A percentile compares a stretch with the other conserved stretches of the same genome.
These are phyloP conservation scores for Spermophilus dauricus DNA, from an alignment of 2,113 vertebrate genomes.

Conservation along the genomic window DNA sequence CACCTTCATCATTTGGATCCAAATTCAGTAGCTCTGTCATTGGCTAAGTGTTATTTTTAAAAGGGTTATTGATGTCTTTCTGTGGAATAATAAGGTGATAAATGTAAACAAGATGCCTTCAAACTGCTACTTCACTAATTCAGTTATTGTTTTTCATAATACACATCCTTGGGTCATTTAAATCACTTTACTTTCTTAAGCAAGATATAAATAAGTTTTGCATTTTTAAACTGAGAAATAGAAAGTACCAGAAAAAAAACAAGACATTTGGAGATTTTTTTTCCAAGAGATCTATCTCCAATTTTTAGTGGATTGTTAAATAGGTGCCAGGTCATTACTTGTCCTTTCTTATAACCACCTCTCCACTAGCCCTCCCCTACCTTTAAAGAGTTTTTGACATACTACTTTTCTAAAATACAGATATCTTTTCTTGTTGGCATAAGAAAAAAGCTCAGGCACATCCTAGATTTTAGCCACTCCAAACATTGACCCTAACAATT, in stretches of 20 bases:
- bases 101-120: conserved; percentile 61
- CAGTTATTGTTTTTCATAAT: conserved; percentile 49
- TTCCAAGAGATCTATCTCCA: neutral
- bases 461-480: neutral
- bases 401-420: neutral
- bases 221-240: neutral
- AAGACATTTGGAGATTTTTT: neutral
- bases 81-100: conserved; percentile 50
- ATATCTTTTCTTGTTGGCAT: neutral
- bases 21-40: conserved; percentile 58
- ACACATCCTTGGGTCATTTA: neutral
- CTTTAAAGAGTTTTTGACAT: neutral
- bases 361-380: neutral
- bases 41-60: conserved; percentile 47
- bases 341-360: neutral
- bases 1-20: conserved; percentile 48
- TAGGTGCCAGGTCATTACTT: neutral
- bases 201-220: neutral
- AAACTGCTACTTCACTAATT: conserved; percentile 55
- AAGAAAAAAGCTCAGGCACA: neutral
- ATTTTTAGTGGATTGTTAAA: neutral
- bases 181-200: conserved; percentile 40
- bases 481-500: neutral
- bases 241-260: neutral
- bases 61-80: conserved; percentile 60